phyloP scores from a whole-genome alignment of 2,797 vertebrate species.

The Salarias fasciatus region DNA sequence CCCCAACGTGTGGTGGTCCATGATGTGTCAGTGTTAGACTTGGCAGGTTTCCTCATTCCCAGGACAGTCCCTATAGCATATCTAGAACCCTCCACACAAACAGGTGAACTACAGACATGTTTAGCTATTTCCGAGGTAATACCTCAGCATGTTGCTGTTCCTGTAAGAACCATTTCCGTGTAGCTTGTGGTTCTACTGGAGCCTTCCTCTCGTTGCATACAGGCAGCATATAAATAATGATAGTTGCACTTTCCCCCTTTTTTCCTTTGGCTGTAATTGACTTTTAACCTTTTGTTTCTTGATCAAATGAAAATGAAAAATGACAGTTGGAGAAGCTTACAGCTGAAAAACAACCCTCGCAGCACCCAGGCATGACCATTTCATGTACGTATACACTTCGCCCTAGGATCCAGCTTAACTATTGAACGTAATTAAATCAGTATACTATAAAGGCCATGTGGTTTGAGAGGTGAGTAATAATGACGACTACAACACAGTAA shows the following conservation, averaged over 20 bases:
- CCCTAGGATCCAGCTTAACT: conserved; percentile 12
- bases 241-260: neutral
- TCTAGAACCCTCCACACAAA: conserved; percentile 45
- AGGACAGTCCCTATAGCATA: conserved; percentile 45
- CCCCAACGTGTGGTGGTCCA: conserved; percentile 47
- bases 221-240: neutral
- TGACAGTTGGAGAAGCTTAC: conserved; percentile 1
- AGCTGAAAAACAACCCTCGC: conserved; percentile 2
- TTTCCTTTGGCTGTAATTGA: conserved; percentile 18
- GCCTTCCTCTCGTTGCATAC: too few species aligned
- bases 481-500: conserved; percentile 17
- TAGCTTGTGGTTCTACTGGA: too few species aligned
- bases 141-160: too few species aligned
- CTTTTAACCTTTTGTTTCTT: neutral
- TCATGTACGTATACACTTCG: neutral
- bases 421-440: neutral
- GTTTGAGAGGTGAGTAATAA: conserved; percentile 25
- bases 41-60: conserved; percentile 61
- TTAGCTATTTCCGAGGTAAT: neutral
- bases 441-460: conserved; percentile 5
- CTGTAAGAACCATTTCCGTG: too few species aligned
- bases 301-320: conserved; percentile 11
- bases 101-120: conserved; percentile 1
- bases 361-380: neutral
- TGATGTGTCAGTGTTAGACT: conserved; percentile 75